Base-by-base conservation (phyloP, 2,888 invertebrate species). In the Orchestes rusci region DNA sequence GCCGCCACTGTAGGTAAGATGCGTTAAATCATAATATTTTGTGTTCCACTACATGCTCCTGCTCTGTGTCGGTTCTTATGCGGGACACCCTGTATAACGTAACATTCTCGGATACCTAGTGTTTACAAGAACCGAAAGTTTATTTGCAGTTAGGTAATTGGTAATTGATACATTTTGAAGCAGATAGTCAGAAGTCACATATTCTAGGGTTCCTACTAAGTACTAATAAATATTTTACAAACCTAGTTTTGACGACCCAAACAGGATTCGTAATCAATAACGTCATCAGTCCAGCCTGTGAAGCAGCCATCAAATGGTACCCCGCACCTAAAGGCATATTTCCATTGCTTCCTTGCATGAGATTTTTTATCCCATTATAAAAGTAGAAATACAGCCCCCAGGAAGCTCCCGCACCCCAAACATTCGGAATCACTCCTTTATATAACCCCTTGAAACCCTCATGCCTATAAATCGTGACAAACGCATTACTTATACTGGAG, bases 361-460 rank as follows among this genome's bases (percentile, higher is more conserved):
- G 86, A 50, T 83, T 82, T 71, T 96, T 97, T 57, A 94, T 83
- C 36, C 84, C 80, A 67, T 94, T 94, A 67, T 97, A 96, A 68
- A 95, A 90, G 59, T 95, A 77, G 68, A 99, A 99, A 71, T 99
- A 99, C 53, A 95, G 80, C 30, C 99, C 99, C 99, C 99, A 99
- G 0, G 97, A 90, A 18, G 87, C 77, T 2, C 96, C 95, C 1
- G 96, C 93, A 40, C 99, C 99, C 79, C 92, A 83, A 8, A 96
- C 80, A 69, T 97, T 99, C 0, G 99, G 97, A 10, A 88, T 84
- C n/a, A 95, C 93, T 19, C 99, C 99, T 66, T 93, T 79, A 70
- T 99, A 99, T 23, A 99, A 75, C 10, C 94, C 96, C 35, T 76
- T 74, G 18, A 93, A 74, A 34, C 93, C 91, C 70, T 94, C 93